These are phyloP conservation scores for Hippocampus abdominalis DNA, from an alignment of 2,113 vertebrate species.

Conservation along the genomic window DNA sequence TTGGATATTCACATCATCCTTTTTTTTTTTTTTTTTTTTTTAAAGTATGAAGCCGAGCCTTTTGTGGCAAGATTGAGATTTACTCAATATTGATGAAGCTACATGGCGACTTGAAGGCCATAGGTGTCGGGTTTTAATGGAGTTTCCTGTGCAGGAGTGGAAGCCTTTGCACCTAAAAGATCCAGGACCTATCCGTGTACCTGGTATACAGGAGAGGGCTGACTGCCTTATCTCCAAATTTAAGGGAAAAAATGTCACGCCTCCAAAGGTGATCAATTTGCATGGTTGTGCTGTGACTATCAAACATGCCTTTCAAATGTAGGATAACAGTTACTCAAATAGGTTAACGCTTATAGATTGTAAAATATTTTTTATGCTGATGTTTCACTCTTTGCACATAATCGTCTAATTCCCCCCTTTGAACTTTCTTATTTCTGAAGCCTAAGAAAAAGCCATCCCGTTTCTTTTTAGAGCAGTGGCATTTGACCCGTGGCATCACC, in stretches of 20 bases:
- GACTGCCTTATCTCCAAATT: conserved; percentile 57
- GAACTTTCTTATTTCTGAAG: conserved; percentile 64
- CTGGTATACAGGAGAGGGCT: conserved; percentile 68
- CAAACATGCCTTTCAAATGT: background rate
- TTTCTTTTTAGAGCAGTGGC: conserved; percentile 90
- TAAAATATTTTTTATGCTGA: background rate
- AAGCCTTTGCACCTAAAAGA: conserved; percentile 29
- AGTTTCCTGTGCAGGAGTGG: conserved; percentile 56
- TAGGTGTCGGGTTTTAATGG: conserved; percentile 15
- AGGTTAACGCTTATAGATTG: background rate
- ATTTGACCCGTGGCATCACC: conserved; percentile 71
- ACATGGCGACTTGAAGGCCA: background rate
- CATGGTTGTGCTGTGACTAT: conserved; percentile 29
- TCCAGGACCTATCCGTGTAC: conserved; percentile 52
- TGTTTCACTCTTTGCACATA: background rate
- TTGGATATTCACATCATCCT: conserved; percentile 21
- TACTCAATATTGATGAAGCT: background rate
- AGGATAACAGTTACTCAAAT: background rate
- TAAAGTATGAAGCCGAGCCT: background rate
- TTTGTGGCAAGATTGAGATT: background rate
- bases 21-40: conserved; percentile 11
- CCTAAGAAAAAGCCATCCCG: conserved; percentile 83
- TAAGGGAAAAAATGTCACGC: conserved; percentile 56
- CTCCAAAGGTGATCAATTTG: conserved; percentile 64
- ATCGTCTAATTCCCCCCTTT: conserved; percentile 21